Evolutionary conservation across 2,113 vertebrate genomes (phyloP).

Genomic region (Riparia riparia): DNA sequence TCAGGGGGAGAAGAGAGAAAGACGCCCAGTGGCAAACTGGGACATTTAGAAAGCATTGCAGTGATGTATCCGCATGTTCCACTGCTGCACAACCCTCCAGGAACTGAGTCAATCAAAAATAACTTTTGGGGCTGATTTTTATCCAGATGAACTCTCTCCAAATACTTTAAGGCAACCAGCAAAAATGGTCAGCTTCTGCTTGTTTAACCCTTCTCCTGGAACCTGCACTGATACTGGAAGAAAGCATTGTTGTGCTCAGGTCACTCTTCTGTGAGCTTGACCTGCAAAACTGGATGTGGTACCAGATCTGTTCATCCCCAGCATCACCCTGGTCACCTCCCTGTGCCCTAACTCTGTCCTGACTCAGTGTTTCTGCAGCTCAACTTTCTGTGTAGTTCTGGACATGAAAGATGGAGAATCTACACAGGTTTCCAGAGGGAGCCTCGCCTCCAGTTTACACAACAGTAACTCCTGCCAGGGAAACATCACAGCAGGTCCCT

Average conservation of each 20-base stretch:
- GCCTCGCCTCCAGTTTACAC: background rate
- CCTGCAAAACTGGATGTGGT: background rate
- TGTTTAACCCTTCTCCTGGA: slow-evolving; percentile 19
- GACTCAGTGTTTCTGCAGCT: background rate
- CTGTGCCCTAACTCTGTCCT: background rate
- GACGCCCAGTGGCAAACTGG: background rate
- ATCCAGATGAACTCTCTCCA: slow-evolving; percentile 50
- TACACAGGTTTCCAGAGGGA: background rate
- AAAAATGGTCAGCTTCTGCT: background rate
- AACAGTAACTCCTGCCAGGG: background rate
- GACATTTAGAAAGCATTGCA: background rate
- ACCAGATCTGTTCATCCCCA: background rate
- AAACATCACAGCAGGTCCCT: background rate
- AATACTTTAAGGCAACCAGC: slow-evolving; percentile 8
- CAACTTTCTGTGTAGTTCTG: accelerated
- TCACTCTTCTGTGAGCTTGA: background rate
- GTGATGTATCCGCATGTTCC: background rate
- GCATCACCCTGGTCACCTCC: background rate
- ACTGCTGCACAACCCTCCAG: background rate
- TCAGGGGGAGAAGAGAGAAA: background rate
- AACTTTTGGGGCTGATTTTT: slow-evolving; percentile 31
- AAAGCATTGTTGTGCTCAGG: background rate
- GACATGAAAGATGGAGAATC: background rate
- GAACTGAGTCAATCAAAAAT: slow-evolving; percentile 34
- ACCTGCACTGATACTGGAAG: background rate